Base-by-base conservation (phyloP, 2,113 vertebrate species). In the Alectura lathami region DNA sequence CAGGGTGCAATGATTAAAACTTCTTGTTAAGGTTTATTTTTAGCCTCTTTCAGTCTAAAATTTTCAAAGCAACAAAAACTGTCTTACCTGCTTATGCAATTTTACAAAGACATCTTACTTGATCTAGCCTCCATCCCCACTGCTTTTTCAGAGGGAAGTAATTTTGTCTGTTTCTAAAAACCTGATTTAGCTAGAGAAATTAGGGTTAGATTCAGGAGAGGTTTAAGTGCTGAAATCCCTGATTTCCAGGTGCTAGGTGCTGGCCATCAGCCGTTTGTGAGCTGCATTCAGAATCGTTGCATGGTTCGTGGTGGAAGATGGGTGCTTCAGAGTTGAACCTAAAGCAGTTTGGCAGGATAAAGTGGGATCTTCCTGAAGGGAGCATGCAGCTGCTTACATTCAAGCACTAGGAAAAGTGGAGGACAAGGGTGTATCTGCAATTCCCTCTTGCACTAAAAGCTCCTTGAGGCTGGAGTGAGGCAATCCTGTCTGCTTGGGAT, bases 391-490 rank as follows among this genome's bases (percentile, higher is more conserved):
- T 88, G 73, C 94, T 70, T 30, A 86, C 77, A n/a, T 27, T 60
- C 66, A 79, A 84, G 77, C 77, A 93, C 88, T 1, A 93, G 91
- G 83, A 94, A 88, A 92, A 90, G 83, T 11, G 80, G 77, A 94
- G 94, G 92, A 93, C 74, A 60, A 92, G 95, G 94, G 89, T 82
- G 94, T 89, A 92, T 97, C 77, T 87, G 77, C 62, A 96, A 78
- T 88, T 63, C 80, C 81, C 64, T 86, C 92, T 96, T 92, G 88
- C 64, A 91, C 83, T 86, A 84, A 93, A 96, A 96, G 95, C 86
- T 92, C 91, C 95, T 96, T 84, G 92, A 96, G 96, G 96, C 94
- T 83, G 91, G 66, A 91, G 78, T 93, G 94, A 97, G 53, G 96
- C 94, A 96, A 96, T 47, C 40, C 91, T 34, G 94, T 96, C 95